Conservation (phyloP, 2,888 invertebrate genomes). For the Mamestra brassicae region DNA sequence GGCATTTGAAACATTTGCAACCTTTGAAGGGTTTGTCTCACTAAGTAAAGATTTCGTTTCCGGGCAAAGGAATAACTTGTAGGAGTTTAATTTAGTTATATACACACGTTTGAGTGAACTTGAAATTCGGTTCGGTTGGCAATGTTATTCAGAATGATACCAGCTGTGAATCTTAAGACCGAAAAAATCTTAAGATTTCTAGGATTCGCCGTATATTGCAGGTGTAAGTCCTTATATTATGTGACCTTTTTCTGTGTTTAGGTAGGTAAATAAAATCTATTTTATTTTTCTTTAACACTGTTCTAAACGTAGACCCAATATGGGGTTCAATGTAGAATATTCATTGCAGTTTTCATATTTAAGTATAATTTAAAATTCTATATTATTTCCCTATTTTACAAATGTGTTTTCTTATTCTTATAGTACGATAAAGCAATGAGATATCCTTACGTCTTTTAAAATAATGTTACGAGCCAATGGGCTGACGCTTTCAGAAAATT, state of each 20-base stretch:
- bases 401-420: background rate
- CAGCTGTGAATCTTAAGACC: background rate
- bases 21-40: constrained; percentile 2
- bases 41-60: constrained; percentile 1
- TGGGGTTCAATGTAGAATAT: constrained; percentile 24
- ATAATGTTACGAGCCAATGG: background rate
- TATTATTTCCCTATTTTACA: constrained; percentile 30
- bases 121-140: constrained; percentile 16
- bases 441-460: background rate
- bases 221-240: background rate
- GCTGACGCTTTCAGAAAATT: background rate
- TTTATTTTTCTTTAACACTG: no score
- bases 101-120: constrained; percentile 1
- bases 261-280: background rate
- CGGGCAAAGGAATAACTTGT: constrained; percentile 8
- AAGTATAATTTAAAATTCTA: constrained; percentile 48
- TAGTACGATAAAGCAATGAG: background rate
- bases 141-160: background rate
- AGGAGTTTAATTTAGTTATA: constrained; percentile 17
- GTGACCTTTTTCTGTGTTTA: background rate
- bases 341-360: constrained; percentile 58
- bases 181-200: background rate
- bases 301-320: background rate
- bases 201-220: background rate
- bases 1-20: background rate